Evolutionary conservation across 2,888 invertebrate genomes (phyloP), one percentile per base, ranked within the genome.

Genomic region (Campoletis raptor): DNA sequence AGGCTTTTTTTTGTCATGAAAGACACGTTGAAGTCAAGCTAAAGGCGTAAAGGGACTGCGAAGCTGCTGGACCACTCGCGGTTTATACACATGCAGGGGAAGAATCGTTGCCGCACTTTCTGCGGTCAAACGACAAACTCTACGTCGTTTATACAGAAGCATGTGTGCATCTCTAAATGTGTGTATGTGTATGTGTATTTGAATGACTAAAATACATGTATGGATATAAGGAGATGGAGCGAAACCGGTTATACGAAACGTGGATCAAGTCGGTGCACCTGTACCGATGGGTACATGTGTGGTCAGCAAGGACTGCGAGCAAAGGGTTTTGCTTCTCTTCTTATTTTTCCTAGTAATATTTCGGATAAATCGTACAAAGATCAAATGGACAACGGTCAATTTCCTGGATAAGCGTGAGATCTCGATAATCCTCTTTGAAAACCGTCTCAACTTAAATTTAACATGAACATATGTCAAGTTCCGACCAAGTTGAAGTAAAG

Each of bases 191-290:
- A 30, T n/a, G 36, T 30, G 24, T 54, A 24, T 48, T 40, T 79
- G 61, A 74, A 66, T 78, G 54, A 73, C 73, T 73, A 78, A 57
- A 73, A 73, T 78, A 67, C 40, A 79, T 61, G 66, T 79, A 77
- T 73, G 73, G 24, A 18, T 67, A 40, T 52, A 64, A 48, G 36
- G 72, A 54, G 77, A 24, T 37, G 52, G 30, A 42, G 74, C 54
- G 18, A 54, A 86, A 83, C 83, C 82, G 85, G 85, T 86, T 86
- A 37, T 64, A 69, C 83, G 64, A 77, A 80, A 70, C 74, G 79
- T 70, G 66, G 76, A 80, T 83, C 74, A 42, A 81, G 78, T 48
- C 57, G 67, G 77, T 85, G 78, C 85, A 85, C 85, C 85, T 85
- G 85, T 85, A 85, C 73, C 81, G 52, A 81, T 21, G 40, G 24